These are phyloP conservation scores for Hylaeus volcanicus DNA, from an alignment of 1,140 invertebrate genomes.

Conservation along the genomic window DNA sequence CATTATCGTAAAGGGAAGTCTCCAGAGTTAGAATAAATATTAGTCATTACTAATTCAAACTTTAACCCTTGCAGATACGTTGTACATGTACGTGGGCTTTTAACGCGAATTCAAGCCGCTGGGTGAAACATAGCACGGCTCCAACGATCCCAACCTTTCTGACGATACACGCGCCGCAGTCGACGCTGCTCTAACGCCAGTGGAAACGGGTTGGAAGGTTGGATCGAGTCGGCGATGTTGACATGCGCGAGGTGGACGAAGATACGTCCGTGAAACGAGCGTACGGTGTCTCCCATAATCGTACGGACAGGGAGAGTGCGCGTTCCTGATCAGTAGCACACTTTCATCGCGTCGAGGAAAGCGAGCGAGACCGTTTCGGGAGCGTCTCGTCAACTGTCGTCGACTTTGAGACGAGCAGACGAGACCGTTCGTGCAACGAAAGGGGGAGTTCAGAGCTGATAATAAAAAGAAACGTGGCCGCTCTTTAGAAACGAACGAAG, in stretches of 20 bases:
- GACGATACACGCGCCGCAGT: no score
- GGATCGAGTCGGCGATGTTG: neutral
- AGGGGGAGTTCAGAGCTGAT: conserved; percentile 2
- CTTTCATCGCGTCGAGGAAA: conserved; percentile 73
- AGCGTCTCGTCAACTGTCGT: conserved; percentile 28
- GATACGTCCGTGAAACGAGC: conserved; percentile 12
- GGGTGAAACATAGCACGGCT: no score
- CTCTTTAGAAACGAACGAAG: conserved; percentile 30
- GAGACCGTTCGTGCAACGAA: conserved; percentile 44
- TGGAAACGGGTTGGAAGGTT: neutral
- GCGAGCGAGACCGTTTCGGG: conserved; percentile 64
- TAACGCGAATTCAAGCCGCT: no score
- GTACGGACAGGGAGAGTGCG: conserved; percentile 62
- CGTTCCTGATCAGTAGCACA: conserved; percentile 71
- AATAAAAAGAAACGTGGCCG: conserved; percentile 11
- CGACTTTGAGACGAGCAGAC: conserved; percentile 47
- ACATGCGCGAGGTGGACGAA: conserved; percentile 17
- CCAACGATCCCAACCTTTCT: no score
- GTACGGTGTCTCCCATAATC: neutral
- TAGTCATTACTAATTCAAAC: no score
- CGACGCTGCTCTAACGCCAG: neutral
- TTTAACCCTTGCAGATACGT: no score
- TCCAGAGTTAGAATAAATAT: no score
- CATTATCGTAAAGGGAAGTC: no score
- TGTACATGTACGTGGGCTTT: no score